Base-by-base conservation (phyloP, 2,888 invertebrate species). In the Aethes cnicana region DNA sequence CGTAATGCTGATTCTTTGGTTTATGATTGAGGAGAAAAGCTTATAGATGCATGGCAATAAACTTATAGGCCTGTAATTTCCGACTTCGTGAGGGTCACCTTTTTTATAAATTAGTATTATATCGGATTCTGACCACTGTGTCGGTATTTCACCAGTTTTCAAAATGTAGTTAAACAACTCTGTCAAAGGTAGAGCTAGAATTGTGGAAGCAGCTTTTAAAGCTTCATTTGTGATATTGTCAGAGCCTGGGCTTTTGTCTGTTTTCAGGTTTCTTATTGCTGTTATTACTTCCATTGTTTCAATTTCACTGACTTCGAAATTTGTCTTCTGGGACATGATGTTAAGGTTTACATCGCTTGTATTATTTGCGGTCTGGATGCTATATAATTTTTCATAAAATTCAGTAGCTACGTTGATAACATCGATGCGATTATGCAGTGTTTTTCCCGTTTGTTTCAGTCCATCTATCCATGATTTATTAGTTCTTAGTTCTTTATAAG, bases 11-110 rank as follows among this genome's bases (percentile, higher is more conserved):
- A n/a, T n/a, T n/a, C n/a, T n/a, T n/a, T n/a, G n/a, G n/a, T n/a
- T n/a, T n/a, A n/a, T n/a, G n/a, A n/a, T n/a, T n/a, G n/a, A n/a
- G n/a, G n/a, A n/a, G n/a, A n/a, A n/a, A n/a, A n/a, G n/a, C n/a
- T n/a, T n/a, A n/a, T n/a, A n/a, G n/a, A n/a, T n/a, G n/a, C n/a
- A n/a, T n/a, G n/a, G n/a, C n/a, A n/a, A n/a, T n/a, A n/a, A n/a
- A n/a, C n/a, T n/a, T n/a, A n/a, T 60, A 5, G 56, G 60, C 21
- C 54, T 55, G 26, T 59, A 57, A 35, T 56, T 59, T 14, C 28
- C 30, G 6, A 55, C 52, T 11, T 56, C 46, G 18, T 43, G 28
- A n/a, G 53, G 18, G 20, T 58, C 46, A 2, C 54, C 54, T 47
- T 55, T 58, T 37, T 58, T 58, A 25, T 55, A 54, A 2, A 55